A percentile compares a stretch with the other conserved stretches of the same genome.
Evolutionary conservation across 2,113 vertebrate genomes (phyloP).

Genomic region (Casuarius casuarius): DNA sequence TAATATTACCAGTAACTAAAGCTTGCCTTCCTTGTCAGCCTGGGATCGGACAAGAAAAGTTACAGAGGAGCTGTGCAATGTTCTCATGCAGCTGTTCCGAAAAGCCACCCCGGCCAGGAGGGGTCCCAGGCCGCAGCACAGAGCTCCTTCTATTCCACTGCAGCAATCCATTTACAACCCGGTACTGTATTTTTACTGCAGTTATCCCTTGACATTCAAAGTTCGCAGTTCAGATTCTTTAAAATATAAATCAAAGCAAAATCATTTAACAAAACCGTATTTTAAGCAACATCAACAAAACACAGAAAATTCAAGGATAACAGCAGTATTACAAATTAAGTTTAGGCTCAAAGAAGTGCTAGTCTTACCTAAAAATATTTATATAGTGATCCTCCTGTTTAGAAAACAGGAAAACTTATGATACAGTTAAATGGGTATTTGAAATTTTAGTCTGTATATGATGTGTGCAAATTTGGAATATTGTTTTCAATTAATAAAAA

Average conservation of each 20-base stretch:
- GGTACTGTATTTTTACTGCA: not conserved
- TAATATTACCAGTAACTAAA: not conserved
- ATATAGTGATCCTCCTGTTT: not conserved
- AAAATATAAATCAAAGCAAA: conserved; percentile 2
- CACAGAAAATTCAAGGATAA: not conserved
- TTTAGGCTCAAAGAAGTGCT: not conserved
- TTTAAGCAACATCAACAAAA: not conserved
- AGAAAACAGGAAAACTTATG: not conserved
- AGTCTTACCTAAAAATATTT: not conserved
- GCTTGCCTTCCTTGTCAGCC: not conserved
- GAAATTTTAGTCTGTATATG: not conserved
- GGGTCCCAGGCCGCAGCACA: not conserved
- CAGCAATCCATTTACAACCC: not conserved
- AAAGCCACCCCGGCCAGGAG: not conserved
- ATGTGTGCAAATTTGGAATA: not conserved
- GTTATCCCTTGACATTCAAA: not conserved
- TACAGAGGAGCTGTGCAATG: not conserved
- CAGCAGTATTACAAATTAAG: not conserved
- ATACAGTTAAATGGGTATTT: not conserved
- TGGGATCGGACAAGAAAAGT: not conserved
- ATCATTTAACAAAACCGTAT: not conserved
- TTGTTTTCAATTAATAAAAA: not conserved
- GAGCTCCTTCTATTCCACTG: not conserved
- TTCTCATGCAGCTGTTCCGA: not conserved
- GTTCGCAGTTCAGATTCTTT: not conserved